Evolutionary conservation across 2,888 invertebrate species (phyloP).

Genomic region (Cerceris ruficornis): DNA sequence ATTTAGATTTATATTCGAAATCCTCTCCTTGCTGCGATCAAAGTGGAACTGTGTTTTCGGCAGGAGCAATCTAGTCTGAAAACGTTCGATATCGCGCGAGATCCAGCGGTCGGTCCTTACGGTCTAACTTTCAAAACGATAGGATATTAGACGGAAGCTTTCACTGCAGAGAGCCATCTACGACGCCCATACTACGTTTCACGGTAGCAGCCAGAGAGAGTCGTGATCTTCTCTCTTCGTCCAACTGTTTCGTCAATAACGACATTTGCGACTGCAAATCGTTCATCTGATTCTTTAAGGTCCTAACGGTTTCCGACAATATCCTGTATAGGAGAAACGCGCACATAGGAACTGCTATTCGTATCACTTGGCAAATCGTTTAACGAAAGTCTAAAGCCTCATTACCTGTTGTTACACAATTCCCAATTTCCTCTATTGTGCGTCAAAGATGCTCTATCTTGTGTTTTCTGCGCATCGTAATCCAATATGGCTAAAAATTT

Average conservation of each 20-base stretch:
- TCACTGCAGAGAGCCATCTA: slow-evolving; percentile 44
- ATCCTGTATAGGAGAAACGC: slow-evolving; percentile 82
- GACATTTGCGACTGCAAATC: slow-evolving; percentile 85
- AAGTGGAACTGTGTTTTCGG: too few species aligned
- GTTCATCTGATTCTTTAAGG: slow-evolving; percentile 88
- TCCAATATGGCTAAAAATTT: slow-evolving; percentile 79
- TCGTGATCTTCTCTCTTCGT: slow-evolving; percentile 86
- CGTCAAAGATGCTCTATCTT: slow-evolving; percentile 77
- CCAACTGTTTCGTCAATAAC: slow-evolving; percentile 85
- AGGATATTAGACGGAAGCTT: not conserved
- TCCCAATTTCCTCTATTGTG: slow-evolving; percentile 78
- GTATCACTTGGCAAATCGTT: not conserved
- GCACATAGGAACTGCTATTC: slow-evolving; percentile 73
- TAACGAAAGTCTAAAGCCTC: not conserved
- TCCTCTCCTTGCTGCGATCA: too few species aligned
- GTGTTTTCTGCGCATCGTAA: slow-evolving; percentile 77
- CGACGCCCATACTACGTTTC: slow-evolving; percentile 76
- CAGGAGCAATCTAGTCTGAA: not conserved
- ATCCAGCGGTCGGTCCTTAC: not conserved
- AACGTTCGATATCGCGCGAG: not conserved
- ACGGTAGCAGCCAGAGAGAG: slow-evolving; percentile 78
- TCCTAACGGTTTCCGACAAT: slow-evolving; percentile 90
- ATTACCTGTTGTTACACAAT: slow-evolving; percentile 77
- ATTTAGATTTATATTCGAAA: too few species aligned
- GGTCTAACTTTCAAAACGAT: too few species aligned